A percentile compares a stretch with the other conserved stretches of the same genome.
Conservation (phyloP, 2,888 invertebrate genomes). For the Dysmachus trigonus region DNA sequence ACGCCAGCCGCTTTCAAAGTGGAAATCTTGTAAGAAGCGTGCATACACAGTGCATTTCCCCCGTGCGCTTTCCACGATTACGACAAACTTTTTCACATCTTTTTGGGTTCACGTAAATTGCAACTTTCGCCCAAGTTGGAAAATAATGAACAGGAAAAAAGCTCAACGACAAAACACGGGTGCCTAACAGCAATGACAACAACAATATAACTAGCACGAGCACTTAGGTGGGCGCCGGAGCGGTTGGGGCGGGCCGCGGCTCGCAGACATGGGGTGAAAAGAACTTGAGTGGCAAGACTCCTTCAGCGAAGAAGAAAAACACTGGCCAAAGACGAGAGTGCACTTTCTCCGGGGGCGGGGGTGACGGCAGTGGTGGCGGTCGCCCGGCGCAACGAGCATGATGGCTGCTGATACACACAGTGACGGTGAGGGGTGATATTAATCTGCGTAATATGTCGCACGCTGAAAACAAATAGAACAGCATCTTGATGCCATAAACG, state of each 20-base stretch:
- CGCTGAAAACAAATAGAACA: not conserved
- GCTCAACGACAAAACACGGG: conserved; percentile 28
- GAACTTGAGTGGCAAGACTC: conserved; percentile 26
- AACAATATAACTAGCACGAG: not conserved
- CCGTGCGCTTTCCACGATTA: not conserved
- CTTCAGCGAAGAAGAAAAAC: conserved; percentile 10
- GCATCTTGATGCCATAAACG: not conserved
- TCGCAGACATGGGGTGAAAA: not conserved
- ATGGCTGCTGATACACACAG: not conserved
- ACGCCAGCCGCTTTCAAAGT: not conserved
- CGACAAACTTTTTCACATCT: not conserved
- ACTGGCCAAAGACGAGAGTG: not conserved
- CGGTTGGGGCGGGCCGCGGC: not conserved
- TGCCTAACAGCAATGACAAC: conserved; percentile 15
- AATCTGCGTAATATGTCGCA: not conserved
- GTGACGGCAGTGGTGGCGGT: not conserved
- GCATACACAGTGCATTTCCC: conserved; percentile 22
- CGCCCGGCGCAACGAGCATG: not conserved
- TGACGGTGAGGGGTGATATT: not conserved
- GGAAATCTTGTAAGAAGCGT: conserved; percentile 23
- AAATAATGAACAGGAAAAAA: conserved; percentile 37
- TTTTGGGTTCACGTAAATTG: not conserved
- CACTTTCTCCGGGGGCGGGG: not conserved
- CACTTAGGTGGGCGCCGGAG: not conserved
- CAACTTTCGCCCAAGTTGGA: conserved; percentile 22